A percentile compares a stretch with the other conserved stretches of the same genome.
These are phyloP conservation scores for Takifugu flavidus DNA, from an alignment of 2,113 vertebrate species.

Conservation along the genomic window DNA sequence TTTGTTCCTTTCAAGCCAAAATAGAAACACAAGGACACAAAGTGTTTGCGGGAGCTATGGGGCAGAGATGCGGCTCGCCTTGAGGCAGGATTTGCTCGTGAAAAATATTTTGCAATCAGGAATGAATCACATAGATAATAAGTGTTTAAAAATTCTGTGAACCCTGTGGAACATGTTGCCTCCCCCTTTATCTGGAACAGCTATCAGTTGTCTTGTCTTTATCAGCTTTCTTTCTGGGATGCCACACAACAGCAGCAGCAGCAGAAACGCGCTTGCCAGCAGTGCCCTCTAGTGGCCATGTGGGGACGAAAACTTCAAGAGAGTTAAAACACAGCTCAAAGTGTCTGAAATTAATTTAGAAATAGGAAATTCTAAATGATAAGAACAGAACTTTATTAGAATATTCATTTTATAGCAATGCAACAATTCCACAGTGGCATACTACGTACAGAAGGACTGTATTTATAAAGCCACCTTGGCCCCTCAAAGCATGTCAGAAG, in stretches of 20 bases:
- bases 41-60: not conserved
- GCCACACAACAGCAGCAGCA: constrained; percentile 51
- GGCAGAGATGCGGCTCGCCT: constrained; percentile 45
- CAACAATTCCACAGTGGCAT: no score
- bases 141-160: constrained; percentile 74
- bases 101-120: constrained; percentile 74
- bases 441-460: no score
- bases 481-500: no score
- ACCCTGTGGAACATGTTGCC: constrained; percentile 65
- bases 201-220: constrained; percentile 65
- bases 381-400: no score
- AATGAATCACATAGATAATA: constrained; percentile 78
- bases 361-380: no score
- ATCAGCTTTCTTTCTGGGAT: constrained; percentile 61
- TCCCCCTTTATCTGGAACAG: constrained; percentile 60
- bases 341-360: no score
- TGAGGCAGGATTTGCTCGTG: constrained; percentile 73
- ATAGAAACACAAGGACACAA: constrained; percentile 69
- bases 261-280: constrained; percentile 67
- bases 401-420: no score
- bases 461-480: no score
- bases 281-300: constrained; percentile 75
- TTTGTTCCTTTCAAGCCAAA: constrained; percentile 44
- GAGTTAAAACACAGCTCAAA: constrained; percentile 3
- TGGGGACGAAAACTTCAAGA: constrained; percentile 20